Percentiles rank a stretch among this genome's conserved stretches.
These are phyloP conservation scores for Xiphias gladius DNA, from an alignment of 2,113 vertebrate species.

Conservation along the genomic window DNA sequence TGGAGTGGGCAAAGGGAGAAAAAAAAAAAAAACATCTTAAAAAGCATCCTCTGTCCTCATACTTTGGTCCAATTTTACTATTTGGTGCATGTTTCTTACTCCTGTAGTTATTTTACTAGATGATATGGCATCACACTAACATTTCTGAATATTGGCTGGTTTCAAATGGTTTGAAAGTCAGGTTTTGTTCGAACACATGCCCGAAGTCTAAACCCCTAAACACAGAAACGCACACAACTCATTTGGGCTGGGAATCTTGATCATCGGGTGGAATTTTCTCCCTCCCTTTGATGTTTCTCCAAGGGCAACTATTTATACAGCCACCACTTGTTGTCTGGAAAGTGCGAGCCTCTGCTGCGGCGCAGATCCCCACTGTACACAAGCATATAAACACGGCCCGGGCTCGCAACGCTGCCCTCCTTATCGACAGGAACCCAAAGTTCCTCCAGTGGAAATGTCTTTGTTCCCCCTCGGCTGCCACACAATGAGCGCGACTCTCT, in stretches of 20 bases:
- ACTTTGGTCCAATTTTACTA: neutral
- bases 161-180: constrained; percentile 12
- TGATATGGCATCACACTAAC: neutral
- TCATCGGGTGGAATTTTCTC: constrained; percentile 72
- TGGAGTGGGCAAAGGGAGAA: neutral
- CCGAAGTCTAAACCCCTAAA: neutral
- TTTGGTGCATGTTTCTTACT: neutral
- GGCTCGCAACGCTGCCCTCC: constrained; percentile 75
- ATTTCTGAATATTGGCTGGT: neutral
- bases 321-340: constrained; percentile 81
- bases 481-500: constrained; percentile 85
- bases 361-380: constrained; percentile 75
- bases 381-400: constrained; percentile 80
- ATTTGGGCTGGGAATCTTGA: constrained; percentile 56
- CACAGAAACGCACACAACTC: constrained; percentile 35
- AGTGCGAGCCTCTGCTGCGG: constrained; percentile 71
- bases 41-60: neutral
- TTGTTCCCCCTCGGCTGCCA: constrained; percentile 82
- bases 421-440: constrained; percentile 88
- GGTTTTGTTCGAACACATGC: constrained; percentile 37
- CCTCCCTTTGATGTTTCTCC: constrained; percentile 80
- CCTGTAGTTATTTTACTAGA: neutral
- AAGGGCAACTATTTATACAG: constrained; percentile 82
- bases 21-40: no score
- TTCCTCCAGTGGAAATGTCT: constrained; percentile 87